Evolutionary conservation across 2,888 invertebrate species (phyloP).

Genomic region (Pandemis cinnamomeana): DNA sequence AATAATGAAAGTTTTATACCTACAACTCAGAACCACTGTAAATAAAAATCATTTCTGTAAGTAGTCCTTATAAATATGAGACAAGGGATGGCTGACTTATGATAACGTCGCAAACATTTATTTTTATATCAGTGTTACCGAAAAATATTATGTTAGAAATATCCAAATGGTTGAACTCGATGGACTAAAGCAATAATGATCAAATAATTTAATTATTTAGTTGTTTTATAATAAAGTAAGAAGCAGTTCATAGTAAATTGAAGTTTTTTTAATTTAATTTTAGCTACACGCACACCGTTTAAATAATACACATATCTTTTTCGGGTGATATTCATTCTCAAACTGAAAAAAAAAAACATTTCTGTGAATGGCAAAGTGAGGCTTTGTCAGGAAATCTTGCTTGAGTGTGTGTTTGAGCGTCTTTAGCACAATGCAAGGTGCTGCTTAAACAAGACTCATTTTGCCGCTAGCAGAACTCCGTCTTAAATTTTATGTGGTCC

Average conservation of each 20-base stretch:
- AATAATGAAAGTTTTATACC: conserved; percentile 47
- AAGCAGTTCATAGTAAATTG: neutral
- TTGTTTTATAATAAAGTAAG: conserved; percentile 1
- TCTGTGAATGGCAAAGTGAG: too few species aligned
- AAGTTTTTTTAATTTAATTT: neutral
- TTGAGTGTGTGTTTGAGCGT: too few species aligned
- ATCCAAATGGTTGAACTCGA: conserved; percentile 18
- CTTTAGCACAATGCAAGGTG: too few species aligned
- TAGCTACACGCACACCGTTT: neutral
- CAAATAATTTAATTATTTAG: neutral
- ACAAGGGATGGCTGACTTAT: conserved; percentile 44
- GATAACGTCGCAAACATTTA: conserved; percentile 44
- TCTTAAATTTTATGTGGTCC: too few species aligned
- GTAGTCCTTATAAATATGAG: conserved; percentile 46
- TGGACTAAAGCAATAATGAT: conserved; percentile 26
- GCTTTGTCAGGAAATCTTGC: too few species aligned
- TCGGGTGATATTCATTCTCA: too few species aligned
- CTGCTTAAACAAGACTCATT: too few species aligned
- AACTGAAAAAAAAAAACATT: too few species aligned
- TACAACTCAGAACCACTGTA: conserved; percentile 53
- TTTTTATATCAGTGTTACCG: conserved; percentile 43
- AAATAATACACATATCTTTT: conserved; percentile 1
- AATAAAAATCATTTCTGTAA: conserved; percentile 50
- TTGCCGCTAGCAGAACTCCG: too few species aligned
- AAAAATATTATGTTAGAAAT: conserved; percentile 16